Evolutionary conservation across 2,113 vertebrate genomes (phyloP), one percentile per base, ranked within the genome.

Genomic region (Gasterosteus nipponicus): DNA sequence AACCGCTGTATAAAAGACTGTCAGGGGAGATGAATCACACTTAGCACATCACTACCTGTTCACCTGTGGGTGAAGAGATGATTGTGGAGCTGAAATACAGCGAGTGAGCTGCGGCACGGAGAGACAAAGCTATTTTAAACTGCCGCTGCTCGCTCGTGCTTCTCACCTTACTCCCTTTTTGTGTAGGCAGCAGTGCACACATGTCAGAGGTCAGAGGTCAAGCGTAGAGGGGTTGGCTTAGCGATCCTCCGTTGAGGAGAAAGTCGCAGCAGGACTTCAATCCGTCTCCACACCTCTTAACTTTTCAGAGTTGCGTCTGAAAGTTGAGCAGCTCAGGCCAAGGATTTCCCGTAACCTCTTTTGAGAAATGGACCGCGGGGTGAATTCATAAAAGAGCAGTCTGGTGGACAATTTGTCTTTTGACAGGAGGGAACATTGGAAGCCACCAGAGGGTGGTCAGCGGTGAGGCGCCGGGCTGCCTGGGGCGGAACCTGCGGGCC

Each of bases 401-500:
- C 93, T 93, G 92, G 93, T 88, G 89, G 87, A 93, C 94, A 93
- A 95, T 97, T 97, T 97, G 95, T 97, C 96, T 97, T 94, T 95
- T 98, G 95, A 96, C 96, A 96, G 93, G 92, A 94, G 93, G 90
- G 96, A 93, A 84, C 91, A 86, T 91, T 93, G 93, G 89, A 92
- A 94, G 94, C 92, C 94, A 94, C 94, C 91, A 89, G 94, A 95
- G 95, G 94, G 92, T 93, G 94, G 92, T 92, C 93, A 93, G 88
- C 39, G 72, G 89, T 93, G 93, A 92, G 91, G 93, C 94, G 92
- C 92, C 89, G 92, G 92, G 93, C 92, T 92, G 96, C 95, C 95
- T 92, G 89, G 60, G 93, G 95, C 89, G 91, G 92, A 96, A 97
- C 96, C 97, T 97, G 95, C 94, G 94, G 96, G 95, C 92, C 93